Evolutionary conservation across 2,797 vertebrate genomes (phyloP).

Genomic region (Gobio occitaniae): DNA sequence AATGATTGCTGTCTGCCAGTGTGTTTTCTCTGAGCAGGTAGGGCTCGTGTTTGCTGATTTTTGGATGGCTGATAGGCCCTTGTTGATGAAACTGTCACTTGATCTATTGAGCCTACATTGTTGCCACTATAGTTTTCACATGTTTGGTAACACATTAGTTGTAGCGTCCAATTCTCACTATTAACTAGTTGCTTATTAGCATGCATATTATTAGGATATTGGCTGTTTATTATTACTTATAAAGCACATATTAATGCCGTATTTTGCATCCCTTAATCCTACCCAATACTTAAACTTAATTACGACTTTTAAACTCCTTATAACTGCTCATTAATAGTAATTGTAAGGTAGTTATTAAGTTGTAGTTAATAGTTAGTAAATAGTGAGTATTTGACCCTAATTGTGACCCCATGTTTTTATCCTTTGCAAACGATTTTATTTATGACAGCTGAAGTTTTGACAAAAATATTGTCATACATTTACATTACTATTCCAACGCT

Average conservation of each 20-base stretch:
- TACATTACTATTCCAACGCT: background rate
- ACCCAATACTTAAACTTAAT: too few relatives aligned
- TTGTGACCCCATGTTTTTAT: background rate
- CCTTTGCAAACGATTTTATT: background rate
- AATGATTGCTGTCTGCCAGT: slow-evolving; percentile 27
- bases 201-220: background rate
- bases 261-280: background rate
- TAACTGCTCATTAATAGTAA: too few relatives aligned
- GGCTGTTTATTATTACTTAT: background rate
- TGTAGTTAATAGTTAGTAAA: too few relatives aligned
- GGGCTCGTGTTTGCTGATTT: background rate
- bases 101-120: background rate
- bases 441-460: background rate
- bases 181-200: background rate
- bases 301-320: too few relatives aligned
- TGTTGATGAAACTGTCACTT: background rate
- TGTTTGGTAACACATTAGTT: background rate
- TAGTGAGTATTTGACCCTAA: too few relatives aligned
- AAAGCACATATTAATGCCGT: background rate
- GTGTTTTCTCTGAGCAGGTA: slow-evolving; percentile 41
- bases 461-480: background rate
- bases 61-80: background rate
- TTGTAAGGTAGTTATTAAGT: too few relatives aligned
- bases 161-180: background rate
- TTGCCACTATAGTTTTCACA: background rate